phyloP scores from a whole-genome alignment of 2,797 vertebrate species.

The Lateolabrax maculatus region DNA sequence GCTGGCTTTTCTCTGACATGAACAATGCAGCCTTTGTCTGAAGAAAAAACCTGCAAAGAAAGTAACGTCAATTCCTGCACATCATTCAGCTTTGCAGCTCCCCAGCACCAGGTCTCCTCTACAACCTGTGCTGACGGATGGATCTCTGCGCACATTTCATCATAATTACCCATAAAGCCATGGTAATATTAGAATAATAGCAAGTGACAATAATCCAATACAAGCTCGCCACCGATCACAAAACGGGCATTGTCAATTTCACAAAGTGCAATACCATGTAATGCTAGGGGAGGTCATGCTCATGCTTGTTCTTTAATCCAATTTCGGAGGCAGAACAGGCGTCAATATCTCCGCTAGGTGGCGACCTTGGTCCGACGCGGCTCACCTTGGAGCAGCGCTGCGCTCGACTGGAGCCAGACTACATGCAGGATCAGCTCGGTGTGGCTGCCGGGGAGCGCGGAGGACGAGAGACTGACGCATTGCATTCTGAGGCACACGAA shows the following conservation, averaged over 20 bases:
- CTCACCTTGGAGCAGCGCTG: conserved; percentile 59
- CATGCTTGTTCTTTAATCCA: conserved; percentile 74
- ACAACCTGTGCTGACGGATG: not conserved
- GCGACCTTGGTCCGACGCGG: conserved; percentile 72
- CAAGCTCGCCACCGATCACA: conserved; percentile 33
- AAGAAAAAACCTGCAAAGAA: conserved; percentile 30
- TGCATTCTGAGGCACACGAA: conserved; percentile 23
- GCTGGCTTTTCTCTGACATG: conserved; percentile 59
- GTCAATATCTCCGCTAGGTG: conserved; percentile 77
- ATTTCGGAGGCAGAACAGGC: conserved; percentile 55
- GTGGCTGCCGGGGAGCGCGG: conserved; percentile 40
- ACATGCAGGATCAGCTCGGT: conserved; percentile 66
- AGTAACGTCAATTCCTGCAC: conserved; percentile 40
- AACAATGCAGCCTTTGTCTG: conserved; percentile 71
- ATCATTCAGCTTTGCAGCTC: conserved; percentile 35
- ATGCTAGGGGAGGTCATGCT: conserved; percentile 58
- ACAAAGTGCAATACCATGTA: conserved; percentile 74
- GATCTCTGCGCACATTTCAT: conserved; percentile 22
- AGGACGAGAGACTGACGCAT: conserved; percentile 53
- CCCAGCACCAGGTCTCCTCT: not conserved
- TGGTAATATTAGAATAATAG: conserved; percentile 64
- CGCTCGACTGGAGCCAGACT: conserved; percentile 62
- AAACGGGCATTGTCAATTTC: conserved; percentile 59
- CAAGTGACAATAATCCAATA: conserved; percentile 68
- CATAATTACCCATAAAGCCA: conserved; percentile 55